A percentile compares a stretch with the other conserved stretches of the same genome.
phyloP scores from a whole-genome alignment of 2,888 invertebrate species.

The Dicycla oo region DNA sequence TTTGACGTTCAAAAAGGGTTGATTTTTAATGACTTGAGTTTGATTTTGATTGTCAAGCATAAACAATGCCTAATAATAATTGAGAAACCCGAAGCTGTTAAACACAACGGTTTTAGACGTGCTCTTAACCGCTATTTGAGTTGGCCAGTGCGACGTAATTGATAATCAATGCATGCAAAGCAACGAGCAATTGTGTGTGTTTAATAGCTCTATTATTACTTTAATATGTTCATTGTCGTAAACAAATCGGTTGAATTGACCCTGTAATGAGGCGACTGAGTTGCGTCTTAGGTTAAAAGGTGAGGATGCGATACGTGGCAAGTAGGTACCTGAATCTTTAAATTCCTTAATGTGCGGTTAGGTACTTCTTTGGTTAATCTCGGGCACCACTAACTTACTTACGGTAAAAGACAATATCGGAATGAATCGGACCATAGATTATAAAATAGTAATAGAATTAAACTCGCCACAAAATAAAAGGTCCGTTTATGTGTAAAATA shows the following conservation, averaged over 20 bases:
- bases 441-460: neutral
- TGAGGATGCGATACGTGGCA: neutral
- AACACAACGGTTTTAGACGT: constrained; percentile 23
- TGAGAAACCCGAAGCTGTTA: neutral
- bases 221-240: constrained; percentile 19
- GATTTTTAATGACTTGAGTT: too few relatives aligned
- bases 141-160: constrained; percentile 41
- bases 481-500: too few relatives aligned
- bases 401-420: neutral
- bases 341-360: too few relatives aligned
- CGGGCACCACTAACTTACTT: neutral
- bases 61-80: neutral
- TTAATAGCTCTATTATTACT: constrained; percentile 41
- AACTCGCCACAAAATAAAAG: too few relatives aligned
- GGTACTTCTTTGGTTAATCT: neutral
- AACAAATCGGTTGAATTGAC: neutral
- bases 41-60: too few relatives aligned
- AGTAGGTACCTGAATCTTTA: neutral
- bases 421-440: neutral
- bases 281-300: neutral
- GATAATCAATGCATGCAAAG: constrained; percentile 50
- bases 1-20: too few relatives aligned
- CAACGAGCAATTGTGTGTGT: constrained; percentile 26
- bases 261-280: neutral
- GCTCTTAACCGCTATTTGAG: constrained; percentile 33